Conservation (phyloP, 2,113 vertebrate genomes). For the Cairina moschata region DNA sequence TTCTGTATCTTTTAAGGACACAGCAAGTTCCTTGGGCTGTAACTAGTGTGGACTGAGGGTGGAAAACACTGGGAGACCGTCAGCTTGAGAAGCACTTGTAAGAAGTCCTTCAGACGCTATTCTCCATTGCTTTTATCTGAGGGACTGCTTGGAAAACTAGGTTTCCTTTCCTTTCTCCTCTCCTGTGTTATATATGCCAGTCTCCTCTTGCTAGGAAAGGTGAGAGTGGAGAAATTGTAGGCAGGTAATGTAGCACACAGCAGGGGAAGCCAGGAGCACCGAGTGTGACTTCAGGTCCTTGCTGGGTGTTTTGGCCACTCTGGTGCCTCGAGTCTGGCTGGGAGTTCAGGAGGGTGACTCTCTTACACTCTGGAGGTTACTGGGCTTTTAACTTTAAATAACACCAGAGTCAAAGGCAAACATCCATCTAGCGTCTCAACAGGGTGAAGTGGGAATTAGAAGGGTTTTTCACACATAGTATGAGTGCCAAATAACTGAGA, state of each 20-base stretch:
- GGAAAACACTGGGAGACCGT: background rate
- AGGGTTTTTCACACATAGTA: background rate
- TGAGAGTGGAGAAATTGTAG: background rate
- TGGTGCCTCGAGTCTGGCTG: background rate
- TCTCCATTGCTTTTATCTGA: background rate
- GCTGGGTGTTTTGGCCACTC: background rate
- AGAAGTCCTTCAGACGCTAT: background rate
- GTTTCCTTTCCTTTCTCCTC: background rate
- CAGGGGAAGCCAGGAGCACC: background rate
- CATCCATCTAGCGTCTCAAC: rapidly evolving
- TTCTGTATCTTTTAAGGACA: background rate
- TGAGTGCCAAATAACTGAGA: background rate
- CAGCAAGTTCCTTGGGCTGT: background rate
- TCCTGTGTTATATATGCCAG: background rate
- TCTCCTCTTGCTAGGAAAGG: background rate
- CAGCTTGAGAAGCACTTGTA: background rate
- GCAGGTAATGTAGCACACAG: background rate
- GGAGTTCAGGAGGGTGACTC: background rate
- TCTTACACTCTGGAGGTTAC: background rate
- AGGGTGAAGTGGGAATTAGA: background rate
- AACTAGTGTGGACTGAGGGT: background rate
- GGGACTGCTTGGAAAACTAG: background rate
- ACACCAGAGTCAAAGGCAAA: background rate
- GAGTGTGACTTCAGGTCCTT: background rate
- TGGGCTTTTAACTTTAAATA: background rate